Percentiles rank a stretch among this genome's conserved stretches.
These are phyloP conservation scores for Chanos chanos DNA, from an alignment of 2,797 vertebrate species.

Conservation along the genomic window DNA sequence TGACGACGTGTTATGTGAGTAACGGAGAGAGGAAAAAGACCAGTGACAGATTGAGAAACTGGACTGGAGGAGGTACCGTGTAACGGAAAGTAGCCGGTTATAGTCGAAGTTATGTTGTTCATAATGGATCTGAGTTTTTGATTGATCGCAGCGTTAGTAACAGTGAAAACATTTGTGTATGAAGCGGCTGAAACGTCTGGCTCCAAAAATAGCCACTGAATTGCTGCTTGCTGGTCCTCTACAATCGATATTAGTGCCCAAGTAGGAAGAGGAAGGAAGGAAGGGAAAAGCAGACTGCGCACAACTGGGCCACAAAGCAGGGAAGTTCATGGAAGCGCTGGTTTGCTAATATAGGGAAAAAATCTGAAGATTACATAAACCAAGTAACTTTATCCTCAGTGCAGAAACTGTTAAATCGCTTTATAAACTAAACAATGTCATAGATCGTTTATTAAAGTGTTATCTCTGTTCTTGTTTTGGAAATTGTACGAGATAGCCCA, in stretches of 20 bases:
- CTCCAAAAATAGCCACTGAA: neutral
- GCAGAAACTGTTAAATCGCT: too few relatives aligned
- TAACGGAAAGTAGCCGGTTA: neutral
- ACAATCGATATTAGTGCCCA: slow-evolving; percentile 17
- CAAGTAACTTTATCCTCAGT: too few relatives aligned
- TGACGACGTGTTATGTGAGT: slow-evolving; percentile 16
- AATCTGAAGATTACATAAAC: too few relatives aligned
- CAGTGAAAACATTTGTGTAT: neutral
- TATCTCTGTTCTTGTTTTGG: neutral
- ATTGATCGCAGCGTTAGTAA: too few relatives aligned
- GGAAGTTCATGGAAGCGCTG: neutral
- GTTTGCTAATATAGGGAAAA: too few relatives aligned
- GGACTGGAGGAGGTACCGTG: neutral
- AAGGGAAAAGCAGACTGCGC: slow-evolving; percentile 51
- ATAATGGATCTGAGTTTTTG: too few relatives aligned
- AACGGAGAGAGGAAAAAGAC: neutral
- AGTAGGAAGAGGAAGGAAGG: slow-evolving; percentile 56
- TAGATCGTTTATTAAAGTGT: slow-evolving; percentile 8
- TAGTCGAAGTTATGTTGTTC: neutral
- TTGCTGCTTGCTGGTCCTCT: neutral
- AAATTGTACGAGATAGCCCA: neutral
- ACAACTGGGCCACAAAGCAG: slow-evolving; percentile 22
- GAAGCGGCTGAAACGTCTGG: neutral
- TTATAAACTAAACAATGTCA: too few relatives aligned
- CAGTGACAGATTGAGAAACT: neutral